Conservation (phyloP, 2,888 invertebrate genomes). For the Polymixis flavicincta region DNA sequence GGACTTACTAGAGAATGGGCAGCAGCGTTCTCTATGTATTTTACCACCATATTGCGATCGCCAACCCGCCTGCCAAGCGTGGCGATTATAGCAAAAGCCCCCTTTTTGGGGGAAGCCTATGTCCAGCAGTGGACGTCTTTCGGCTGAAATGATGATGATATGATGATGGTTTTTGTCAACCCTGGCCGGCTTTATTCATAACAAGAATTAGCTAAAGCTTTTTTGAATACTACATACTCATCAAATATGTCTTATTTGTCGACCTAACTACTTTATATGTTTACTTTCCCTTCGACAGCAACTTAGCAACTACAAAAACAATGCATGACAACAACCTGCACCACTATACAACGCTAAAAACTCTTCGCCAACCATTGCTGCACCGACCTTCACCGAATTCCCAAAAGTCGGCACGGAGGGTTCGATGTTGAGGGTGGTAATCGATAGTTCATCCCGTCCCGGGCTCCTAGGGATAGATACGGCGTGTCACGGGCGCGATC, state of each 20-base stretch:
- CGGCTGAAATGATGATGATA: too few species aligned
- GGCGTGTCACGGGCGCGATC: slow-evolving; percentile 77
- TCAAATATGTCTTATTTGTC: neutral
- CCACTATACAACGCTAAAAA: neutral
- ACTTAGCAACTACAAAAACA: slow-evolving; percentile 32
- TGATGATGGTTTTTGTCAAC: neutral
- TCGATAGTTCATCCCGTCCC: slow-evolving; percentile 50
- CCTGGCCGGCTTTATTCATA: neutral
- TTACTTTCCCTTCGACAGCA: neutral
- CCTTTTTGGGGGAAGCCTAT: too few species aligned
- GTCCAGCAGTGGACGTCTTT: too few species aligned
- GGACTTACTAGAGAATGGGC: too few species aligned
- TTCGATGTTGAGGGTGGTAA: slow-evolving; percentile 51
- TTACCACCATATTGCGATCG: too few species aligned
- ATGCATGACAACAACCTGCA: slow-evolving; percentile 15
- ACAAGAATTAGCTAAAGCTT: neutral
- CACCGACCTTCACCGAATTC: slow-evolving; percentile 45
- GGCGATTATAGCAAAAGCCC: too few species aligned
- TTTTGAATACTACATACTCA: neutral
- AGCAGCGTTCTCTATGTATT: too few species aligned
- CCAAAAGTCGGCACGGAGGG: slow-evolving; percentile 8
- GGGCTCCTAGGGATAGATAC: slow-evolving; percentile 71
- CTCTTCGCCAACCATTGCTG: slow-evolving; percentile 34
- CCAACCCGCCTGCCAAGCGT: too few species aligned
- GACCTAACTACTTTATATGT: neutral